A percentile compares a stretch with the other conserved stretches of the same genome.
phyloP scores from a whole-genome alignment of 2,888 invertebrate genomes.

The Neuroscelio doddi region DNA sequence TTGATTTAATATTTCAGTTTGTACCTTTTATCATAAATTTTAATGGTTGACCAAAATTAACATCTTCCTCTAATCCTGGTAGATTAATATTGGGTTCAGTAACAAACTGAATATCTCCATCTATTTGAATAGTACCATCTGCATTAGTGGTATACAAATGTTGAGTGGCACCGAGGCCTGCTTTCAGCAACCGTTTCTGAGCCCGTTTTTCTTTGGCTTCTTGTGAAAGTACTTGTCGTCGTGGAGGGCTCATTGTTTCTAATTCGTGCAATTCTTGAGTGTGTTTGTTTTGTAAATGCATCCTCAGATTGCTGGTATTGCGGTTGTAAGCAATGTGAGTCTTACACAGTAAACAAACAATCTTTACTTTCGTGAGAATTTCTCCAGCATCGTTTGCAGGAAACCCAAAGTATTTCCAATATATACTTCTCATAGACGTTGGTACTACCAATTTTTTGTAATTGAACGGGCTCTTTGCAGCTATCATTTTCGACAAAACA shows the following conservation, averaged over 20 bases:
- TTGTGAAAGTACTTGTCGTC: slow-evolving; percentile 59
- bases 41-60: slow-evolving; percentile 57
- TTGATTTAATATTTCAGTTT: slow-evolving; percentile 2
- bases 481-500: slow-evolving; percentile 67
- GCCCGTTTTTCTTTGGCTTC: slow-evolving; percentile 66
- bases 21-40: slow-evolving; percentile 61
- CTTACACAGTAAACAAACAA: slow-evolving; percentile 73
- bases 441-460: slow-evolving; percentile 73
- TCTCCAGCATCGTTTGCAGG: slow-evolving; percentile 73
- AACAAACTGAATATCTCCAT: slow-evolving; percentile 70
- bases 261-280: slow-evolving; percentile 66
- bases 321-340: slow-evolving; percentile 73
- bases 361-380: slow-evolving; percentile 72
- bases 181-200: slow-evolving; percentile 63
- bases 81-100: slow-evolving; percentile 67
- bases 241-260: slow-evolving; percentile 65
- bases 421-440: slow-evolving; percentile 73
- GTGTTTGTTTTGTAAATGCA: slow-evolving; percentile 74
- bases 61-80: slow-evolving; percentile 65
- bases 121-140: slow-evolving; percentile 71
- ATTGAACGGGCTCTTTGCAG: slow-evolving; percentile 68
- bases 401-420: slow-evolving; percentile 75
- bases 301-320: slow-evolving; percentile 73
- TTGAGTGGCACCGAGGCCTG: slow-evolving; percentile 56
- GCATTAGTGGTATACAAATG: slow-evolving; percentile 70